Evolutionary conservation across 1,140 invertebrate species (phyloP).

Genomic region (Semibalanus balanoides): DNA sequence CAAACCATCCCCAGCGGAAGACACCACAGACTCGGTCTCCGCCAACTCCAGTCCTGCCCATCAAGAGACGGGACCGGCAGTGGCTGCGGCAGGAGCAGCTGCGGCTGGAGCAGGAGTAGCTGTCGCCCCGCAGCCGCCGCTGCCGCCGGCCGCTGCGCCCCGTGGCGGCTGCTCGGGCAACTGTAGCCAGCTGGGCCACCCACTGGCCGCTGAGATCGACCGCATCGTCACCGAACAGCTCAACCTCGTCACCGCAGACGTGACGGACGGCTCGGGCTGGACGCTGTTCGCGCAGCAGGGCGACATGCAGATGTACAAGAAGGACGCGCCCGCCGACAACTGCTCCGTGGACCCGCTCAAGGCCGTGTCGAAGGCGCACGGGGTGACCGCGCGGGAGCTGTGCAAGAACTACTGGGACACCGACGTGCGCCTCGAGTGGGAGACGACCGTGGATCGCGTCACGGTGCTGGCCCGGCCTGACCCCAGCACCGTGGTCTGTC

Average conservation of each 20-base stretch:
- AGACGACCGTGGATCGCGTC: slow-evolving; percentile 84
- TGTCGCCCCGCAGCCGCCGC: too few species aligned
- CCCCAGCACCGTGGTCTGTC: slow-evolving; percentile 75
- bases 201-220: slow-evolving; percentile 15
- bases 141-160: too few species aligned
- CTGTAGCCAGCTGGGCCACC: neutral
- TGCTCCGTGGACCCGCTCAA: slow-evolving; percentile 95
- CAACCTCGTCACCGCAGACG: slow-evolving; percentile 59
- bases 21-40: too few species aligned
- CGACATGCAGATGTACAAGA: slow-evolving; percentile 95
- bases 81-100: slow-evolving; percentile 40
- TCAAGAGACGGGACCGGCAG: slow-evolving; percentile 40
- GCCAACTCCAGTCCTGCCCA: too few species aligned
- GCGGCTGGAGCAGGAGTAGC: slow-evolving; percentile 19
- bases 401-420: slow-evolving; percentile 86
- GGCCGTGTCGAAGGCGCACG: slow-evolving; percentile 90
- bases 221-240: slow-evolving; percentile 71
- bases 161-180: neutral
- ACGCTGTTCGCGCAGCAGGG: slow-evolving; percentile 96
- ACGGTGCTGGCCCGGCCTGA: slow-evolving; percentile 81
- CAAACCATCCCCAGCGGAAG: too few species aligned
- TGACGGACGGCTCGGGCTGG: slow-evolving; percentile 87
- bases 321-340: slow-evolving; percentile 83
- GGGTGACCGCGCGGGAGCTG: slow-evolving; percentile 92
- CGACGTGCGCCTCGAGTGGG: slow-evolving; percentile 92